Evolutionary conservation across 2,888 invertebrate species (phyloP).

Genomic region (Caprella mutica): DNA sequence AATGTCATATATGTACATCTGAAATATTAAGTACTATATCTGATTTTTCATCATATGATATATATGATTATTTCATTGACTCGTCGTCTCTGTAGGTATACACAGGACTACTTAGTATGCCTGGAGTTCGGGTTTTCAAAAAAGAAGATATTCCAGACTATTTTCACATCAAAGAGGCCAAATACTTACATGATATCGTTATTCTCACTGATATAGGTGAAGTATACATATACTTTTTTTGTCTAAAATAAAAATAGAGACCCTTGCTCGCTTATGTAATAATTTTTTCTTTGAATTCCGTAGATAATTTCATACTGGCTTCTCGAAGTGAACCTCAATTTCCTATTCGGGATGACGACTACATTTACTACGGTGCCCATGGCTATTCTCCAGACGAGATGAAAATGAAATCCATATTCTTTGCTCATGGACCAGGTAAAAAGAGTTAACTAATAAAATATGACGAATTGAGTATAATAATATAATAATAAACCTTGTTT

Average conservation of each 20-base stretch:
- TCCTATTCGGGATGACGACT: conserved; percentile 26
- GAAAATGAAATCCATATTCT: conserved; percentile 39
- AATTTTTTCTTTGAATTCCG: too few relatives aligned
- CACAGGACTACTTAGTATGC: conserved; percentile 34
- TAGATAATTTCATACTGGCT: conserved; percentile 35
- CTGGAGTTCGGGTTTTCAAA: conserved; percentile 39
- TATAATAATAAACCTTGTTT: too few relatives aligned
- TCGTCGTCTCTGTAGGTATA: conserved; percentile 35
- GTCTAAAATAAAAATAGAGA: too few relatives aligned
- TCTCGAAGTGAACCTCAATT: conserved; percentile 34
- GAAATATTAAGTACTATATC: too few relatives aligned
- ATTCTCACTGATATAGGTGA: conserved; percentile 42
- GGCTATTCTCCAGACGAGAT: conserved; percentile 37
- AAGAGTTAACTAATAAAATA: neutral
- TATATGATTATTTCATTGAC: too few relatives aligned
- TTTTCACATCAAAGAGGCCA: conserved; percentile 42
- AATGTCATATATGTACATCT: neutral
- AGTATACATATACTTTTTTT: too few relatives aligned
- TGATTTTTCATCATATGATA: too few relatives aligned
- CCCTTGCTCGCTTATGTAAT: too few relatives aligned
- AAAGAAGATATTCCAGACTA: conserved; percentile 42
- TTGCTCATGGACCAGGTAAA: conserved; percentile 39
- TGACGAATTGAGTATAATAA: too few relatives aligned
- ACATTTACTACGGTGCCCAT: conserved; percentile 19
- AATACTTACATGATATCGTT: conserved; percentile 42